These are phyloP conservation scores for Panzeria rudis DNA, from an alignment of 2,888 invertebrate species.

Conservation along the genomic window DNA sequence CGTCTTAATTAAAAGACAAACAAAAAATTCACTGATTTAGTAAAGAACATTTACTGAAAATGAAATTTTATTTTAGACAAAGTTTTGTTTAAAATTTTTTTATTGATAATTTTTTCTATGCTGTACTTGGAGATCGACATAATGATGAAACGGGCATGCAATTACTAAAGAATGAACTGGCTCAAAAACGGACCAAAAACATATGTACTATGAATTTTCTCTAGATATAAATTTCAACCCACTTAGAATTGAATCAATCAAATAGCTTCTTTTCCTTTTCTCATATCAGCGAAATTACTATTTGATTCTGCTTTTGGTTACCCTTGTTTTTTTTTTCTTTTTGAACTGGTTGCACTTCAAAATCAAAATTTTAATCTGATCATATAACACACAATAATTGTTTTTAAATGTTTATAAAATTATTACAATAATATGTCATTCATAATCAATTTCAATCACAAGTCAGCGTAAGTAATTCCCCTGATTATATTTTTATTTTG, in stretches of 20 bases:
- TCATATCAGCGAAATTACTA: not conserved
- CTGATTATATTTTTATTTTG: conserved; percentile 36
- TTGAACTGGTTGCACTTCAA: conserved; percentile 38
- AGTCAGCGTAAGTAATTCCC: conserved; percentile 53
- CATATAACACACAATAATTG: conserved; percentile 39
- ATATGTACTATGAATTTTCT: too few species aligned
- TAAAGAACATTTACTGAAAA: too few species aligned
- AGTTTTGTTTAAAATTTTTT: too few species aligned
- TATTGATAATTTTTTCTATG: too few species aligned
- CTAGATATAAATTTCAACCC: too few species aligned
- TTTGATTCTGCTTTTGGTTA: not conserved
- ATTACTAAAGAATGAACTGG: too few species aligned
- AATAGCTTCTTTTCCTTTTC: not conserved
- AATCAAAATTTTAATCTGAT: conserved; percentile 50
- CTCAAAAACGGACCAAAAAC: too few species aligned
- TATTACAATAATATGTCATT: conserved; percentile 71
- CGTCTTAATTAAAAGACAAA: too few species aligned
- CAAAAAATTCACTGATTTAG: too few species aligned
- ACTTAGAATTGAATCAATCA: not conserved
- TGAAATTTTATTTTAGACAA: too few species aligned
- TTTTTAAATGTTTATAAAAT: conserved; percentile 51
- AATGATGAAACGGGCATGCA: too few species aligned
- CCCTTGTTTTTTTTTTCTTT: not conserved
- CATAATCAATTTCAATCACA: conserved; percentile 63
- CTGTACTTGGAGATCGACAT: too few species aligned